A percentile compares a stretch with the other conserved stretches of the same genome.
Conservation (phyloP, 2,888 invertebrate species). For the Invenusta paracnida region DNA sequence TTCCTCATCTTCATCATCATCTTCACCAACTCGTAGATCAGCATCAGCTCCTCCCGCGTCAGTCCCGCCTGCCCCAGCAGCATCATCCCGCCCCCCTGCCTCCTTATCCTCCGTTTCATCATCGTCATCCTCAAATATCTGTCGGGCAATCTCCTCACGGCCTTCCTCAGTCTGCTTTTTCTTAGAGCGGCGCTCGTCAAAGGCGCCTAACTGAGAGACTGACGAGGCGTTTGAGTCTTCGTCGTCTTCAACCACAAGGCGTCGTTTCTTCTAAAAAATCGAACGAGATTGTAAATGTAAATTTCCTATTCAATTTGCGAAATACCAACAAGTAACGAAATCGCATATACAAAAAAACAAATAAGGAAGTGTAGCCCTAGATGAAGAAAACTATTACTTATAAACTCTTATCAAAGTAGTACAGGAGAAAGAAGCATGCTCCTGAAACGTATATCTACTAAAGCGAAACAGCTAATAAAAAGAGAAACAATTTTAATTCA, state of each 20-base stretch:
- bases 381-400: too few species aligned
- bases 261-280: constrained; percentile 32
- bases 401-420: too few species aligned
- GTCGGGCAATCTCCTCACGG: constrained; percentile 54
- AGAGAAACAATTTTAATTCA: too few species aligned
- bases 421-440: too few species aligned
- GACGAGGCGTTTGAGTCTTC: constrained; percentile 59
- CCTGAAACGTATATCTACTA: too few species aligned
- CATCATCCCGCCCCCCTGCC: constrained; percentile 43
- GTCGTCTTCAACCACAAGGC: constrained; percentile 46
- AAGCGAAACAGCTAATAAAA: too few species aligned
- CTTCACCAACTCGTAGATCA: constrained; percentile 71
- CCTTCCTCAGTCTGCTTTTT: constrained; percentile 49
- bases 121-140: constrained; percentile 58
- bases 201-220: background rate
- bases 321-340: too few species aligned
- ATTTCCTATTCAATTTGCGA: too few species aligned
- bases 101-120: constrained; percentile 49
- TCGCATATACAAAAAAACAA: too few species aligned
- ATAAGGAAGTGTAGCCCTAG: too few species aligned
- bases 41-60: constrained; percentile 46
- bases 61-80: constrained; percentile 46
- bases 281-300: too few species aligned
- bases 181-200: constrained; percentile 48
- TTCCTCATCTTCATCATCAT: constrained; percentile 69